Evolutionary conservation across 2,888 invertebrate genomes (phyloP), one percentile per base, ranked within the genome.

Genomic region (Oegoconia quadripuncta): DNA sequence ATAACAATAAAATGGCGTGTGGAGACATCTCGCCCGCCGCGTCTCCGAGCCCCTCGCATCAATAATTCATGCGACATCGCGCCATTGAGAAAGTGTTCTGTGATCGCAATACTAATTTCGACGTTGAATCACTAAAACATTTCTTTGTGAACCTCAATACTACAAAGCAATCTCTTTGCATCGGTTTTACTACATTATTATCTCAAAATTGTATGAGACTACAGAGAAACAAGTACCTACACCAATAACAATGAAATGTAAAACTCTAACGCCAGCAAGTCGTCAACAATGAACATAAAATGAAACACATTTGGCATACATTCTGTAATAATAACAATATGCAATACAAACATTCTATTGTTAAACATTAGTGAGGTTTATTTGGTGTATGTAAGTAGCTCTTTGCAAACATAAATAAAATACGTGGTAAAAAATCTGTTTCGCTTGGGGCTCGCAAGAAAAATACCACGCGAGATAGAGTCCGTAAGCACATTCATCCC

Each of bases 51-150:
- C 55, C 35, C 59, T 60, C 56, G 54, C 74, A 83, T 84, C 68
- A 79, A 86, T 87, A 78, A 86, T 86, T 81, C 86, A 86, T 83
- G 70, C 54, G 57, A 68, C 77, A 74, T 69, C 78, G 79, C 74
- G 66, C 80, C 84, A 84, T 86, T 82, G 84, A 83, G 84, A 84
- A 83, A 86, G 84, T 82, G 73, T 75, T 79, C 67, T 80, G 83
- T 80, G 84, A 79, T 76, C 76, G 76, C 66, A 68, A 84, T 86
- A 84, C 82, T 79, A 82, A 86, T 83, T 76, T 68, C 59, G 53
- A 43, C 63, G 66, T 69, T 73, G 74, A 75, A 75, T 77, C 65
- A 65, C 66, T 73, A 70, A 72, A 71, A 70, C 63, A 67, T 69
- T 74, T 65, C 64, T 69, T 61, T 59, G 57, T 52, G 58, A 52